phyloP scores from a whole-genome alignment of 2,888 invertebrate genomes.

The Leptarthrus brevirostris region DNA sequence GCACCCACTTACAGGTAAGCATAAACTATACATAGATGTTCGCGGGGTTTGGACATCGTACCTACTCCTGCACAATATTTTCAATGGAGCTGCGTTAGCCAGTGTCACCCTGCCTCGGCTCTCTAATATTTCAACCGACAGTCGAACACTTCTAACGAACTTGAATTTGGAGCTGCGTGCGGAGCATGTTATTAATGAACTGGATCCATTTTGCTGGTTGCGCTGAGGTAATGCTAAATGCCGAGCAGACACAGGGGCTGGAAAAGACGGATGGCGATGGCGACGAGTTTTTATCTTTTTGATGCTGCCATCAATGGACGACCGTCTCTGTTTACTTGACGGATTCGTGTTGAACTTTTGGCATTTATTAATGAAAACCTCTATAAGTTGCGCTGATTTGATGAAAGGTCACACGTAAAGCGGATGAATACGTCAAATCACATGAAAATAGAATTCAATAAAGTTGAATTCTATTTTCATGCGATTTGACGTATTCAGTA shows the following conservation, averaged over 20 bases:
- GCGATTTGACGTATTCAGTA: too few species aligned
- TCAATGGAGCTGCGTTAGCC: constrained; percentile 25
- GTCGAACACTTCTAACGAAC: constrained; percentile 42
- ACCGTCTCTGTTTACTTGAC: constrained; percentile 22
- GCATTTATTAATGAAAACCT: constrained; percentile 39
- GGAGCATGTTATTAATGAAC: constrained; percentile 35
- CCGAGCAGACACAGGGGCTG: too few species aligned
- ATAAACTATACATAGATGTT: background rate
- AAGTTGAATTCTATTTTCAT: background rate
- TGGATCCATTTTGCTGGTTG: background rate
- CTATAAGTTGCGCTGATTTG: constrained; percentile 22
- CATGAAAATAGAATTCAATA: background rate
- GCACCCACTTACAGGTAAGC: constrained; percentile 24
- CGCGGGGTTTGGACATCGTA: background rate
- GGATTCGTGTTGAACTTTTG: constrained; percentile 44
- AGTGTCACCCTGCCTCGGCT: constrained; percentile 11
- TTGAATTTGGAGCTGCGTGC: constrained; percentile 30
- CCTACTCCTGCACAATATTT: background rate
- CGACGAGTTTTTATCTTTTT: background rate
- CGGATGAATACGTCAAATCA: too few species aligned
- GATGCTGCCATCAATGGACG: background rate
- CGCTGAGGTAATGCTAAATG: background rate
- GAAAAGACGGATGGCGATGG: background rate
- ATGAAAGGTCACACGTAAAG: background rate
- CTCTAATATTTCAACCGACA: constrained; percentile 18